A percentile compares a stretch with the other conserved stretches of the same genome.
phyloP scores from a whole-genome alignment of 2,113 vertebrate species.

The Hassar affinis region DNA sequence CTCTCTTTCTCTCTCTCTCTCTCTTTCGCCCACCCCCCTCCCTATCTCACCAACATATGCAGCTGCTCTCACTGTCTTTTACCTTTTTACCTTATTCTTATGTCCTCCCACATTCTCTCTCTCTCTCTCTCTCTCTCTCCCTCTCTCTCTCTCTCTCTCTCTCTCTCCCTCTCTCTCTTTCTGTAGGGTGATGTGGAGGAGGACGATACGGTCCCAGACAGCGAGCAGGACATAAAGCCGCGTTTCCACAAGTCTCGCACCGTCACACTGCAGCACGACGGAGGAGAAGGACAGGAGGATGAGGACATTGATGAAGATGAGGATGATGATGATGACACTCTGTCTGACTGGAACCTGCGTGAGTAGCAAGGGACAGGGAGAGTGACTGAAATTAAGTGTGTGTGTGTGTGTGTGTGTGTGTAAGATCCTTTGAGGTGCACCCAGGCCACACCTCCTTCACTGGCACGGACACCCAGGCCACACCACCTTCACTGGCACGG shows the following conservation, averaged over 20 bases:
- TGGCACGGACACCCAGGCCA: too few species aligned
- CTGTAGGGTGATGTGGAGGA: constrained; percentile 81
- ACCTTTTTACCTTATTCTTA: background rate
- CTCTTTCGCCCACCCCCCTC: too few species aligned
- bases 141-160: background rate
- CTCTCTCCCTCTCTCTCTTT: background rate
- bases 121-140: background rate
- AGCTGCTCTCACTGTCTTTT: background rate
- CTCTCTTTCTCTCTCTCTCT: background rate
- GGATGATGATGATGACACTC: constrained; percentile 64
- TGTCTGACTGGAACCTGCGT: constrained; percentile 57
- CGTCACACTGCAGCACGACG: constrained; percentile 89
- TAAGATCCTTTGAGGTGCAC: background rate
- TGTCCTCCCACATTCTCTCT: background rate
- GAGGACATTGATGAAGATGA: constrained; percentile 53
- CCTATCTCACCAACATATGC: background rate
- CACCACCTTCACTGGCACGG: too few species aligned
- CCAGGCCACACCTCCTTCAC: too few species aligned
- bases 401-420: background rate
- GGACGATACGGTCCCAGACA: constrained; percentile 72
- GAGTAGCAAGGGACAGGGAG: constrained; percentile 53
- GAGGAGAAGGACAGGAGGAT: constrained; percentile 77
- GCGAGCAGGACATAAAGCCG: constrained; percentile 94
- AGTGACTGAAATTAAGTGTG: background rate
- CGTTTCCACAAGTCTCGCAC: constrained; percentile 96